Percentiles rank a stretch among this genome's conserved stretches.
Evolutionary conservation across 2,888 invertebrate genomes (phyloP).

Genomic region (Tipula vernalis): DNA sequence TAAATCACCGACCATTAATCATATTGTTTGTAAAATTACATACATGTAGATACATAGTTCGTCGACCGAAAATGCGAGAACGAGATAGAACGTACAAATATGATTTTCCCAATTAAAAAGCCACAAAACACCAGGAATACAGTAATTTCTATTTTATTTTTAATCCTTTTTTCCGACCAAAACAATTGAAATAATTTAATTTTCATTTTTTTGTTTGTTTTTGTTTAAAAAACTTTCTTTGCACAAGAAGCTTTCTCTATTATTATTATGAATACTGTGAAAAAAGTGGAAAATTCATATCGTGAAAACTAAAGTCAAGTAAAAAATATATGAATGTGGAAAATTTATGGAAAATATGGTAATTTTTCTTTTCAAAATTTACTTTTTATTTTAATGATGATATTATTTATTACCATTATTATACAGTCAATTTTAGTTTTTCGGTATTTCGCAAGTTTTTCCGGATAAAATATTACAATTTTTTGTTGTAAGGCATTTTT

Average conservation of each 20-base stretch:
- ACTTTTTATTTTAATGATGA: background rate
- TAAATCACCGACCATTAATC: background rate
- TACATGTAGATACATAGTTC: background rate
- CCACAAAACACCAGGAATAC: background rate
- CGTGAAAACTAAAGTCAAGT: background rate
- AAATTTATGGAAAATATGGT: background rate
- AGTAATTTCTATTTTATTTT: background rate
- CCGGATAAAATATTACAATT: background rate
- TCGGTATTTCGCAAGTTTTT: background rate
- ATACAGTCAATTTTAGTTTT: background rate
- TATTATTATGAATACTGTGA: background rate
- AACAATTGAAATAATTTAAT: background rate
- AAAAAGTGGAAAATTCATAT: background rate
- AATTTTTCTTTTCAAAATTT: background rate
- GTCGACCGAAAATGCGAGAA: background rate
- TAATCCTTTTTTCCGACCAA: background rate
- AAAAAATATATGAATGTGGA: background rate
- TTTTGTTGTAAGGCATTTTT: background rate
- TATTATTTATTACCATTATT: background rate
- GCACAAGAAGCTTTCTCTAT: background rate
- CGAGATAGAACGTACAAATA: background rate
- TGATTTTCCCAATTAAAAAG: background rate
- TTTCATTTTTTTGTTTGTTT: background rate
- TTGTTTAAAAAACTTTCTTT: background rate
- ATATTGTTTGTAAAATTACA: background rate